Conservation (phyloP, 64 coral and sea anemone species). For the Porites australiensis region DNA sequence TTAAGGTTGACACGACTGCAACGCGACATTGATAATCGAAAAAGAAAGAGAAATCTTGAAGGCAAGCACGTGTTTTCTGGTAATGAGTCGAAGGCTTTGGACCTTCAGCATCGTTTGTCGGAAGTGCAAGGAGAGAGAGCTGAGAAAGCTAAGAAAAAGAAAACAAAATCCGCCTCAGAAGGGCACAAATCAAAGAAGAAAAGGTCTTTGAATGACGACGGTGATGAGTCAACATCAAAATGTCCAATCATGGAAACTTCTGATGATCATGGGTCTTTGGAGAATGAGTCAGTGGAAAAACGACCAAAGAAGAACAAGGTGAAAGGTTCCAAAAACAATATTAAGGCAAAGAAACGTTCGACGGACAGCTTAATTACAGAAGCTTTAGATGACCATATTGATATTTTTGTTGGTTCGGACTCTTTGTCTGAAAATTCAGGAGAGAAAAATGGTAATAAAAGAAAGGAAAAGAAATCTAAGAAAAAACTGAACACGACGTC, state of each 20-base stretch:
- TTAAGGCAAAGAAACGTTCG: neutral
- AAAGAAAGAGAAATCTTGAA: conserved; percentile 44
- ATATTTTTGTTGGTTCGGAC: neutral
- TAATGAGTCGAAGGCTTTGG: neutral
- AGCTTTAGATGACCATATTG: neutral
- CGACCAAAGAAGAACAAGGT: neutral
- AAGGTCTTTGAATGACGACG: neutral
- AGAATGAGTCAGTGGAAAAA: neutral
- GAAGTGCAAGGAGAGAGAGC: neutral
- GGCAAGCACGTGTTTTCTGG: neutral
- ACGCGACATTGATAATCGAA: conserved; percentile 55
- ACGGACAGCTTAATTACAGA: neutral
- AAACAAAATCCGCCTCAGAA: neutral
- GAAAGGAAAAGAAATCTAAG: neutral
- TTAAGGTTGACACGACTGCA: conserved; percentile 47
- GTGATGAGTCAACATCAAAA: neutral
- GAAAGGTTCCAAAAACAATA: neutral
- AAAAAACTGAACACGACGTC: neutral
- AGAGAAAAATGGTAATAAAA: neutral
- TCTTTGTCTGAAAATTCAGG: too few species aligned
- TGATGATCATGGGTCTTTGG: neutral
- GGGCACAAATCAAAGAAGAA: neutral
- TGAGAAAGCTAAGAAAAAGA: conserved; percentile 19
- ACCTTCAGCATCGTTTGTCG: neutral
- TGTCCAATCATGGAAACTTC: neutral